Base-by-base conservation (phyloP, 2,888 invertebrate genomes). In the Dasysyrphus albostriatus region DNA sequence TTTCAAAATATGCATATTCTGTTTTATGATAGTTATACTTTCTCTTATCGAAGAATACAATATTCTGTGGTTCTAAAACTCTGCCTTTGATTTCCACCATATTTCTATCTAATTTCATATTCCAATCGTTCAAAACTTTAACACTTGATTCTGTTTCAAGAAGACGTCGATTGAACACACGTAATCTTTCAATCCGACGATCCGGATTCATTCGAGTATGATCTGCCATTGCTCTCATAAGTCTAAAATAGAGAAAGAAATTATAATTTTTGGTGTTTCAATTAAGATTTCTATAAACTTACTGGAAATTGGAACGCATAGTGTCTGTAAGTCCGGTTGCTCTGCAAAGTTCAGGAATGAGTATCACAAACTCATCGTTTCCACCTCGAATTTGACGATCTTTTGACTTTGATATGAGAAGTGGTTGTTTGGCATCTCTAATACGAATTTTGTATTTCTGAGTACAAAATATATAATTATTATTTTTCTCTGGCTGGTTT, bases 301-400 rank as follows among this genome's bases (percentile, higher is more conserved):
- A 92, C 59, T 91, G 93, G 90, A 95, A 96, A 90, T 95, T 93
- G 3, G 91, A 91, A 6, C 95, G 93, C 96, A 96, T 96, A 0
- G 92, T 93, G 67, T 96, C 96, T 0, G 95, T 95, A 0, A 97
- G 92, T 0, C 98, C 98, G 1, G 98, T 98, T 89, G 97, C 94
- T 0, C 95, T 94, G 90, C 98, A 98, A 44, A 98, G 92, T 92
- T 98, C 98, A 0, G 98, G 98, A 29, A 98, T 94, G 2, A 98
- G 93, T 14, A 98, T 94, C 0, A 94, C 92, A 7, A 91, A 88
- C 72, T 96, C 96, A 0, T 94, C 93, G 92, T 94, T 94, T 0
- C 96, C 96, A 0, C 95, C 95, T 69, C 96, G 94, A 16, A 89
- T 78, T 88, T 97, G 97, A 39, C 95, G 95, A 5, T 94, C 93